Evolutionary conservation across 1,140 invertebrate species (phyloP), one percentile per base, ranked within the genome.

Genomic region (Orchesella cincta): DNA sequence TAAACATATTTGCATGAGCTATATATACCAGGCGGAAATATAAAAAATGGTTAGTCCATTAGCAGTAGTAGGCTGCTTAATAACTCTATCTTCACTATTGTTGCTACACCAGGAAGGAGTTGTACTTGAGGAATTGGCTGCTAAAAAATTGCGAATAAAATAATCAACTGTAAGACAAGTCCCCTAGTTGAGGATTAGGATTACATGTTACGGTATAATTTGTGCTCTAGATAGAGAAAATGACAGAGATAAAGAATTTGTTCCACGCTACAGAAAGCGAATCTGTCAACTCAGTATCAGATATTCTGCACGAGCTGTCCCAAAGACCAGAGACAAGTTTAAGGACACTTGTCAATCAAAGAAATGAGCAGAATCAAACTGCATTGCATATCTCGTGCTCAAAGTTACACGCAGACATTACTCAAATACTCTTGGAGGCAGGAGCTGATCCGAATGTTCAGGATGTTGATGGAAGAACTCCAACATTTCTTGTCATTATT

Each of bases 401-500:
- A 8, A 77, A 77, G 35, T 46, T 75, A 0, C 35, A 51, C 33
- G 26, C 28, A 23, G 78, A 75, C 8, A 72, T 67, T 16, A 35
- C 75, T n/a, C 75, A 73, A 46, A 18, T 80, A 26, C 73, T 80
- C 0, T 31, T 80, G 12, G 72, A 75, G n/a, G 46, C 29, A 57
- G 78, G 78, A 72, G 73, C 78, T n/a, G n/a, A 75, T 35, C 57
- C 62, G 1, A 75, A 80, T 73, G 23, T 77, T 0, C 73, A 75
- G 51, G 73, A 80, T 54, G 12, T 18, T 0, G 12, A 72, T 3
- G 76, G 76, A 62, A 28, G 36, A 18, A 77, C 78, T 39, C 73
- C 78, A 70, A 26, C 75, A 31, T 54, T 77, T 20, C 20, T 33
- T 26, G 33, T 77, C 20, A 14, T 80, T 0, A 1, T 12, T 23